phyloP scores from a whole-genome alignment of 2,888 invertebrate species.

The Sturmia bella region DNA sequence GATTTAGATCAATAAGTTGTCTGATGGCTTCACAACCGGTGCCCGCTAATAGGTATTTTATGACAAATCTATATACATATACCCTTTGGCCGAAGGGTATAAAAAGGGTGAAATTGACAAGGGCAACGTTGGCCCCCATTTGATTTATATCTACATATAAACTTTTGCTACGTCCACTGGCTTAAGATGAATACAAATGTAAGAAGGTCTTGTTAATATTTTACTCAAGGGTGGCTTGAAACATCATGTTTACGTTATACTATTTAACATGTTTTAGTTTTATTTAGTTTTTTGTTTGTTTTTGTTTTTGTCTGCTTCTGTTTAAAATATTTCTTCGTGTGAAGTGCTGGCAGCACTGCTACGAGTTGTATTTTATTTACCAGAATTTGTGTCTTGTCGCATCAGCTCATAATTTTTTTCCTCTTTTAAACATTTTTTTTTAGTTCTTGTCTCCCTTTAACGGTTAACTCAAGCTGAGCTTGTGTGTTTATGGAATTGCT shows the following conservation, averaged over 20 bases:
- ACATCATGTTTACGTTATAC: constrained; percentile 48
- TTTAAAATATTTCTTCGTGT: background rate
- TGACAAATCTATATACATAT: too few relatives aligned
- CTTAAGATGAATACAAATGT: constrained; percentile 21
- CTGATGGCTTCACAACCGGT: too few relatives aligned
- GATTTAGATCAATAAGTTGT: too few relatives aligned
- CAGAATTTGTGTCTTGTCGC: constrained; percentile 46
- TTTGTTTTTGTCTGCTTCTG: constrained; percentile 44
- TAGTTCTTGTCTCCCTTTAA: constrained; percentile 14
- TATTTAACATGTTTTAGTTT: constrained; percentile 27
- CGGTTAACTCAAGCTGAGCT: constrained; percentile 22
- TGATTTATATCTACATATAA: background rate
- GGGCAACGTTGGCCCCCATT: constrained; percentile 27
- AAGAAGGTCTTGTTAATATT: constrained; percentile 40
- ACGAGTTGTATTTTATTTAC: constrained; percentile 31
- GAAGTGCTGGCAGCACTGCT: background rate
- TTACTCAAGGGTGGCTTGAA: constrained; percentile 64
- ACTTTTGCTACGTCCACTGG: constrained; percentile 41
- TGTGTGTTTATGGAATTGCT: constrained; percentile 50
- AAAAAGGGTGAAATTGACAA: too few relatives aligned
- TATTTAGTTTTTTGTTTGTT: constrained; percentile 14
- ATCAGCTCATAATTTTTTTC: constrained; percentile 28
- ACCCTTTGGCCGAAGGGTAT: too few relatives aligned
- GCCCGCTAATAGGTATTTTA: too few relatives aligned
- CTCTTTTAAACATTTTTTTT: constrained; percentile 9